Percentiles rank a stretch among this genome's conserved stretches.
phyloP scores from a whole-genome alignment of 1,140 invertebrate species.

The Phortica variegata region DNA sequence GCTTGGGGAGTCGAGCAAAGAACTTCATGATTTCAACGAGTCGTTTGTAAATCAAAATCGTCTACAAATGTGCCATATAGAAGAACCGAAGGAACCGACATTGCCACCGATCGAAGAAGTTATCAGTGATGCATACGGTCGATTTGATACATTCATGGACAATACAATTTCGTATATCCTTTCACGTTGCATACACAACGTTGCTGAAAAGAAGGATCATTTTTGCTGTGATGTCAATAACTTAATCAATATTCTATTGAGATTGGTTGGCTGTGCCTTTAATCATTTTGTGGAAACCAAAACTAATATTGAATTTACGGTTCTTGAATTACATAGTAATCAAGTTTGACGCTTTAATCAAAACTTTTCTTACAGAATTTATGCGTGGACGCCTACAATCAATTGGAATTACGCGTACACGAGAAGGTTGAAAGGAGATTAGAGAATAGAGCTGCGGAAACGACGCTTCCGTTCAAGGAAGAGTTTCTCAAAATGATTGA shows the following conservation, averaged over 20 bases:
- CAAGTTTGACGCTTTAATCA: background rate
- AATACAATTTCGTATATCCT: conserved; percentile 26
- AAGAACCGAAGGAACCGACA: background rate
- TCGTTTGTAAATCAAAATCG: conserved; percentile 33
- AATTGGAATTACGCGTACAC: conserved; percentile 27
- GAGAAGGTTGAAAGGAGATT: conserved; percentile 17
- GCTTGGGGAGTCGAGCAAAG: conserved; percentile 24
- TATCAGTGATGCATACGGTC: conserved; percentile 13
- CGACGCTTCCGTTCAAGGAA: background rate
- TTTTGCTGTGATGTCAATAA: conserved; percentile 36
- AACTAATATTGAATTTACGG: conserved; percentile 22
- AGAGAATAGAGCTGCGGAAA: conserved; percentile 23
- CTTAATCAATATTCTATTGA: conserved; percentile 31
- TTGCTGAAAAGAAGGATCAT: conserved; percentile 20
- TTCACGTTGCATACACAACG: conserved; percentile 14
- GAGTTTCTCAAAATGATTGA: conserved; percentile 13
- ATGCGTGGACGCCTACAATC: conserved; percentile 26
- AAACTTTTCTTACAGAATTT: conserved; percentile 24
- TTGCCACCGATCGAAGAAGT: background rate
- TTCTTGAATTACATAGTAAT: conserved; percentile 1
- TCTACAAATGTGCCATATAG: conserved; percentile 26
- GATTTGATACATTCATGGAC: conserved; percentile 26
- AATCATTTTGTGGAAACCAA: conserved; percentile 25
- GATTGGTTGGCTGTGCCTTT: conserved; percentile 30
- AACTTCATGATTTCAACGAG: conserved; percentile 26